These are phyloP conservation scores for Horisme vitalbata DNA, from an alignment of 2,888 invertebrate species.

Conservation along the genomic window DNA sequence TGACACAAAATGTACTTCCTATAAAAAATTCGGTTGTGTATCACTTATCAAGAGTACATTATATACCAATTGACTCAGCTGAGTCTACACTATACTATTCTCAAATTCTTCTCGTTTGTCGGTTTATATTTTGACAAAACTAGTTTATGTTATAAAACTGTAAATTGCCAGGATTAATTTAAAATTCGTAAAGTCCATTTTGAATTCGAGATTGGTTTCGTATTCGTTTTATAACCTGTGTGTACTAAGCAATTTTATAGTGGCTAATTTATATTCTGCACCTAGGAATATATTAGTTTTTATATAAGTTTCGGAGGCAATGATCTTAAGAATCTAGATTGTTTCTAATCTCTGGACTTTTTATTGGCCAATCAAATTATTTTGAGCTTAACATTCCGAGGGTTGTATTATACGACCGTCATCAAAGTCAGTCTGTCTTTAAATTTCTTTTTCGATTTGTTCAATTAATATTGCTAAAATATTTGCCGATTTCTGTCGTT, in stretches of 20 bases:
- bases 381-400: slow-evolving; percentile 12
- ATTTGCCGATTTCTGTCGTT: no score
- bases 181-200: slow-evolving; percentile 9
- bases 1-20: no score
- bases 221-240: slow-evolving; percentile 18
- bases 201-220: slow-evolving; percentile 15
- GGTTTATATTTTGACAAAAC: background rate
- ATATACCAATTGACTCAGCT: no score
- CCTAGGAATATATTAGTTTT: slow-evolving; percentile 28
- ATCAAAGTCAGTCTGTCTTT: background rate
- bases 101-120: no score
- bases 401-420: no score
- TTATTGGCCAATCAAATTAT: slow-evolving; percentile 15
- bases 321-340: slow-evolving; percentile 29
- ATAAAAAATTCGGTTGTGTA: no score
- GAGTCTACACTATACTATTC: no score
- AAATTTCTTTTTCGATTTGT: slow-evolving; percentile 1
- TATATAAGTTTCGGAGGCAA: slow-evolving; percentile 26
- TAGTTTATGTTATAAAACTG: slow-evolving; percentile 6
- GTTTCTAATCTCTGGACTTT: slow-evolving; percentile 15
- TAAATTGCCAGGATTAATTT: slow-evolving; percentile 5
- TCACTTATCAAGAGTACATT: no score
- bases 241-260: slow-evolving; percentile 27
- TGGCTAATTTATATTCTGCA: slow-evolving; percentile 30
- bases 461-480: slow-evolving; percentile 8